These are phyloP conservation scores for Pseudonaja textilis DNA, from an alignment of 2,113 vertebrate species.

Conservation along the genomic window DNA sequence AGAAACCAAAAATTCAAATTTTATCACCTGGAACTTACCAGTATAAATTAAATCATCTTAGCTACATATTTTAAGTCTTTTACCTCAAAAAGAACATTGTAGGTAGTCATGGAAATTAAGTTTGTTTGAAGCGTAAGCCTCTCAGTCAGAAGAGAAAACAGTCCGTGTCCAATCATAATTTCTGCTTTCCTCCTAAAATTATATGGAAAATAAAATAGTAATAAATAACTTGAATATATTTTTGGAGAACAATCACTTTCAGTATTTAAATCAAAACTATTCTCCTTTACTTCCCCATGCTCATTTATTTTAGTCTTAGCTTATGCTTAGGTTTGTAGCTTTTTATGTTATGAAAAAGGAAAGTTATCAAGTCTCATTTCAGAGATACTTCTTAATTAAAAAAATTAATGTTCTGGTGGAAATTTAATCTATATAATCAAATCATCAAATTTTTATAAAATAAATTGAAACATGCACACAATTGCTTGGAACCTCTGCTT, in stretches of 20 bases:
- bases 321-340: neutral
- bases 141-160: slow-evolving; percentile 93
- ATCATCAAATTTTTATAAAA: neutral
- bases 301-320: neutral
- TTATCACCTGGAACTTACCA: slow-evolving; percentile 51
- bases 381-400: neutral
- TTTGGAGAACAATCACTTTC: neutral
- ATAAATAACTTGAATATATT: neutral
- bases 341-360: neutral
- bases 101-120: slow-evolving; percentile 91
- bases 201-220: slow-evolving; percentile 38
- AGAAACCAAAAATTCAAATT: slow-evolving; percentile 4
- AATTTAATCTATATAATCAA: neutral
- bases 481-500: neutral
- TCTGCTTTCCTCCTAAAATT: slow-evolving; percentile 91
- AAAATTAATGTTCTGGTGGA: neutral
- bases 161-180: slow-evolving; percentile 92
- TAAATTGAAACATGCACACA: neutral
- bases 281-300: neutral
- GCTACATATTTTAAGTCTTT: slow-evolving; percentile 51
- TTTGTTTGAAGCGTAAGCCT: slow-evolving; percentile 90
- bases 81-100: slow-evolving; percentile 98
- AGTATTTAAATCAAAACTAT: neutral
- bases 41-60: slow-evolving; percentile 47
- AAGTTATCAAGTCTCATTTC: neutral